Percentiles rank a stretch among this genome's conserved stretches.
phyloP scores from a whole-genome alignment of 2,888 invertebrate species.

The Tenthredo notha region DNA sequence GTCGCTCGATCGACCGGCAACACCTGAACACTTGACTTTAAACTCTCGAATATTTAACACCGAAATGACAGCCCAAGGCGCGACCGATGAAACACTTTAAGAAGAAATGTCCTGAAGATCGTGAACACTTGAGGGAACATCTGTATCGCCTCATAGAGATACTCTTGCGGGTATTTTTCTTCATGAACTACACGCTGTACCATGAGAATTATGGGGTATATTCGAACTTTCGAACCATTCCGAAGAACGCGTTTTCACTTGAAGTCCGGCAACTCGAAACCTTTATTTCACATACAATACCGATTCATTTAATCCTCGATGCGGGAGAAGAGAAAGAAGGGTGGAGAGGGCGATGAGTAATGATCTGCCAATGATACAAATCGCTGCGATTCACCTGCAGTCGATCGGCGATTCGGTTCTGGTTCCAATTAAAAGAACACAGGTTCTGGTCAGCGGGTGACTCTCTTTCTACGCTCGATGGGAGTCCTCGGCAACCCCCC shows the following conservation, averaged over 20 bases:
- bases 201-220: not conserved
- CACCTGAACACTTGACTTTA: constrained; percentile 52
- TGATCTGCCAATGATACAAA: constrained; percentile 76
- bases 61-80: constrained; percentile 17
- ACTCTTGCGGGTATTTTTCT: not conserved
- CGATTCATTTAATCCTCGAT: constrained; percentile 68
- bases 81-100: not conserved
- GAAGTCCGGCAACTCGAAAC: constrained; percentile 20
- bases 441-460: constrained; percentile 73
- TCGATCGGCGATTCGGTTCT: constrained; percentile 73
- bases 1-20: constrained; percentile 60
- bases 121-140: constrained; percentile 18
- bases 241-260: not conserved
- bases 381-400: constrained; percentile 76
- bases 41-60: constrained; percentile 19
- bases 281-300: constrained; percentile 63
- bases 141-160: not conserved
- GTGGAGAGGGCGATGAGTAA: constrained; percentile 70
- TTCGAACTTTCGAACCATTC: not conserved
- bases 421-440: constrained; percentile 77
- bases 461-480: constrained; percentile 62
- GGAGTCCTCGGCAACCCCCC: constrained; percentile 64
- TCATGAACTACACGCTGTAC: not conserved
- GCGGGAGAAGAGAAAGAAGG: not conserved
- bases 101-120: not conserved